Conservation (phyloP, 2,113 vertebrate species). For the Hemiprocne comata region DNA sequence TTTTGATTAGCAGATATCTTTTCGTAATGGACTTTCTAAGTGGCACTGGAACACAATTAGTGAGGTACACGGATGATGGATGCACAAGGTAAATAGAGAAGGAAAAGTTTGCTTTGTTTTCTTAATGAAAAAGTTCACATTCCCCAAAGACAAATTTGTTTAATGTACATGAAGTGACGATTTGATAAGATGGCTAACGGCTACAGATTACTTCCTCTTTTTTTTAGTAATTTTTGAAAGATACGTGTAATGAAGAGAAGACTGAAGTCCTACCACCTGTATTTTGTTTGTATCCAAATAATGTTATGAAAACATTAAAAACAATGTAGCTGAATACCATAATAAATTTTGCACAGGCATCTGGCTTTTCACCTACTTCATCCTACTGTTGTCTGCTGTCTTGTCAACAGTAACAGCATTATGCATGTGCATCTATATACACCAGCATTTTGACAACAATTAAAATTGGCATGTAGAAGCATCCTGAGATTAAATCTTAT, state of each 20-base stretch:
- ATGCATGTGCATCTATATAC: background rate
- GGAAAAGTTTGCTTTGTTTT: background rate
- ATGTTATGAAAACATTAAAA: background rate
- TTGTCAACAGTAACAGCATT: background rate
- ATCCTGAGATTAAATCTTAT: conserved; percentile 40
- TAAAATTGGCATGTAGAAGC: conserved; percentile 48
- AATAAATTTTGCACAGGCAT: background rate
- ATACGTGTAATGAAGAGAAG: background rate
- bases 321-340: background rate
- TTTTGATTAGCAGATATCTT: background rate
- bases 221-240: background rate
- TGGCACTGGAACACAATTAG: background rate
- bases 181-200: background rate
- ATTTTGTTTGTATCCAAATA: background rate
- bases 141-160: background rate
- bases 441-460: conserved; percentile 42
- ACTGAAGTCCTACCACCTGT: background rate
- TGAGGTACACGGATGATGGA: background rate
- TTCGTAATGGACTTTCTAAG: background rate
- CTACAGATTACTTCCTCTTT: background rate
- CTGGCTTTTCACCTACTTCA: background rate
- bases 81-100: background rate
- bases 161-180: accelerated
- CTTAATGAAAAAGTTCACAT: background rate
- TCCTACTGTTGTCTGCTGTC: background rate